phyloP scores from a whole-genome alignment of 2,888 invertebrate species.

The Drosophila paracracens region DNA sequence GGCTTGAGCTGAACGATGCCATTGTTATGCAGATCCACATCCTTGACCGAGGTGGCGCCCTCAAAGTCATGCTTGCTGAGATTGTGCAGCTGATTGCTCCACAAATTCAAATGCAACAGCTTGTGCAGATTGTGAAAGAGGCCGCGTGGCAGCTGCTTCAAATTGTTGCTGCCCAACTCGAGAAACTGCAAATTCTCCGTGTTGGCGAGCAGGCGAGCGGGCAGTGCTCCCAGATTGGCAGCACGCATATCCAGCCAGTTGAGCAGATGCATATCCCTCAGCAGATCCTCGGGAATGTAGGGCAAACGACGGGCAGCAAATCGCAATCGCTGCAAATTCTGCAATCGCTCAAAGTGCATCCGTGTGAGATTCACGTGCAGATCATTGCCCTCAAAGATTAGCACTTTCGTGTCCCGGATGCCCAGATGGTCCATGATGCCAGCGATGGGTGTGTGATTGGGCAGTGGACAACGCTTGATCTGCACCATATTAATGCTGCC shows the following conservation, averaged over 20 bases:
- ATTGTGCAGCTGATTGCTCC: constrained; percentile 89
- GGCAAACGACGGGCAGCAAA: constrained; percentile 88
- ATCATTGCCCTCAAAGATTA: constrained; percentile 87
- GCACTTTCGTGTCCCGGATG: constrained; percentile 81
- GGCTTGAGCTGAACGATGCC: constrained; percentile 87
- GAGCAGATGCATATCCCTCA: constrained; percentile 87
- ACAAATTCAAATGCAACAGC: constrained; percentile 88
- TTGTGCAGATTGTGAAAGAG: constrained; percentile 88
- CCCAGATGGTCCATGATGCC: constrained; percentile 83
- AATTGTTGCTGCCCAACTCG: constrained; percentile 89
- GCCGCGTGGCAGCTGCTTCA: constrained; percentile 87
- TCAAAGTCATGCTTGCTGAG: constrained; percentile 88
- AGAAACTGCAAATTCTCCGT: constrained; percentile 87
- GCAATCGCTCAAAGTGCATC: constrained; percentile 87
- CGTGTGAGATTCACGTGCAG: constrained; percentile 86
- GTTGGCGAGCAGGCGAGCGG: constrained; percentile 87
- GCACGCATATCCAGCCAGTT: constrained; percentile 88
- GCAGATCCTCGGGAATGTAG: constrained; percentile 87
- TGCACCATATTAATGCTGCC: constrained; percentile 80
- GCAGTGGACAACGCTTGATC: constrained; percentile 83
- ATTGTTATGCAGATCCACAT: constrained; percentile 90
- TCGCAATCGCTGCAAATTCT: constrained; percentile 86
- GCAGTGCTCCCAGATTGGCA: constrained; percentile 87
- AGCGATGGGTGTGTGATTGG: constrained; percentile 85
- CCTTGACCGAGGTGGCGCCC: constrained; percentile 87